These are phyloP conservation scores for Campoletis sonorensis DNA, from an alignment of 1,140 invertebrate genomes.

Conservation along the genomic window DNA sequence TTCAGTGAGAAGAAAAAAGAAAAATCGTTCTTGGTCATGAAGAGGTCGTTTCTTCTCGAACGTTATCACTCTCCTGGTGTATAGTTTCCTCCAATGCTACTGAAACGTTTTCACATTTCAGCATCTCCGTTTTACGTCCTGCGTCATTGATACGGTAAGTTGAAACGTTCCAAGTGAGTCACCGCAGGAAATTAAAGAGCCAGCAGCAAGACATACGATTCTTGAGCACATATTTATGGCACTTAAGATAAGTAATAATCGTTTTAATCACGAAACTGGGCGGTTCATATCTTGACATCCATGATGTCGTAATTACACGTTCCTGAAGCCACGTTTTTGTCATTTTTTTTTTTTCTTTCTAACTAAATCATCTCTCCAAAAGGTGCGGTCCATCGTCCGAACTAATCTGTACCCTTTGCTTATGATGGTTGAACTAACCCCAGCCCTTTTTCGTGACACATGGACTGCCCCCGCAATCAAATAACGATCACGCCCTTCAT, in stretches of 20 bases:
- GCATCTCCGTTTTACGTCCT: not conserved
- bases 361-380: not conserved
- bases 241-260: not conserved
- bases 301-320: not conserved
- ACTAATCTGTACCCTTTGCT: not conserved
- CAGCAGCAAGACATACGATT: no score
- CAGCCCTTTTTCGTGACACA: slow-evolving; percentile 16
- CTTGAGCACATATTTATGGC: no score
- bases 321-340: not conserved
- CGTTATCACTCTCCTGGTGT: slow-evolving; percentile 8
- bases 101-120: slow-evolving; percentile 9
- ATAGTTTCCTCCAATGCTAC: not conserved
- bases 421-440: slow-evolving; percentile 9
- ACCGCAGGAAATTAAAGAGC: not conserved
- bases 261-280: not conserved
- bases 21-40: slow-evolving; percentile 9
- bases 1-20: not conserved
- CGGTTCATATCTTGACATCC: no score
- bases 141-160: slow-evolving; percentile 33
- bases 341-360: not conserved
- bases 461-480: slow-evolving; percentile 45
- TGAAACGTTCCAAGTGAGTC: not conserved
- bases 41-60: slow-evolving; percentile 10
- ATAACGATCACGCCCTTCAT: slow-evolving; percentile 45
- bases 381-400: not conserved